Conservation (phyloP, 2,113 vertebrate species). For the Chlamydotis undulata region DNA sequence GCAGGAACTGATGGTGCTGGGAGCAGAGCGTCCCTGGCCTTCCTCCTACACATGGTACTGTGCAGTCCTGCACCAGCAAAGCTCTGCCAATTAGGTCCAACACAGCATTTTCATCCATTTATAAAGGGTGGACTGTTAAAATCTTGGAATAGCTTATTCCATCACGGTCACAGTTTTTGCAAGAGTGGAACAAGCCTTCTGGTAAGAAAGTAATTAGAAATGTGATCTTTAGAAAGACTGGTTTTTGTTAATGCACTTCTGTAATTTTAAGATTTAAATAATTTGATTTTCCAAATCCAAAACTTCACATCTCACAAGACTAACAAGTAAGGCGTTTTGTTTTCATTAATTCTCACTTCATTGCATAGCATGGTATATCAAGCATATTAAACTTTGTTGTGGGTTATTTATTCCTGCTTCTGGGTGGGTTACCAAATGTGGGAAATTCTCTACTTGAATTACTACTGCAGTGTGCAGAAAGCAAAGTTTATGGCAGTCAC, state of each 20-base stretch:
- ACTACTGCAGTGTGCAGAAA: constrained; percentile 10
- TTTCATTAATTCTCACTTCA: not conserved
- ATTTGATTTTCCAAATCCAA: constrained; percentile 33
- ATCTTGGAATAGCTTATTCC: not conserved
- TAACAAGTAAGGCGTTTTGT: not conserved
- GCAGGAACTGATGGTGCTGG: not conserved
- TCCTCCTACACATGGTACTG: not conserved
- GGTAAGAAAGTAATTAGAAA: constrained; percentile 16
- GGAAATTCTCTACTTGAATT: constrained; percentile 4
- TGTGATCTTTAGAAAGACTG: not conserved
- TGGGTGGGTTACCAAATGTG: not conserved
- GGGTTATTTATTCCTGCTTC: not conserved
- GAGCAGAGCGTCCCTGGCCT: not conserved
- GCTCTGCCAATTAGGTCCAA: not conserved
- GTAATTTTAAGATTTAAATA: not conserved
- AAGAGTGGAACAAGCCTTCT: not conserved
- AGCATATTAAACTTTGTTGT: not conserved
- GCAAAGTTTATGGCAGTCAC: not conserved
- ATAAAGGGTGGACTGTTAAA: not conserved
- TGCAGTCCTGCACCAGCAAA: not conserved
- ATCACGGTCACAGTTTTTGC: not conserved
- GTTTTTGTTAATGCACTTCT: not conserved
- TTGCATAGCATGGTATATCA: not conserved
- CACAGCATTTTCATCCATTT: not conserved
- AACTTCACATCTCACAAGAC: not conserved